Evolutionary conservation across 2,113 vertebrate species (phyloP).

Genomic region (Eubucco bourcierii): DNA sequence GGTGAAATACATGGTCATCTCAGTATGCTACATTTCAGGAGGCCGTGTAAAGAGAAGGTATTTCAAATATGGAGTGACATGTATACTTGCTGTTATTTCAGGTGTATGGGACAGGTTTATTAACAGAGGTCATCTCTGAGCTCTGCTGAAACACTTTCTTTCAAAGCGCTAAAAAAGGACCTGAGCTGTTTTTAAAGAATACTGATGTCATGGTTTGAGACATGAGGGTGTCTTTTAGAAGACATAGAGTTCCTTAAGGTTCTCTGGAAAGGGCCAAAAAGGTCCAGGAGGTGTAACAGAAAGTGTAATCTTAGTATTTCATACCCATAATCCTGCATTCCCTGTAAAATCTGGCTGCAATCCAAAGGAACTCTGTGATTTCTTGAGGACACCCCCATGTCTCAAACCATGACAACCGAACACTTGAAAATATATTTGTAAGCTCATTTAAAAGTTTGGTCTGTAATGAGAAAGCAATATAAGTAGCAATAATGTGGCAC

Average conservation of each 20-base stretch:
- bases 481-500: neutral
- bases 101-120: neutral
- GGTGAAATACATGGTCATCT: neutral
- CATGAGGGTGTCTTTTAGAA: too few relatives aligned
- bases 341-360: too few relatives aligned
- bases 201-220: neutral
- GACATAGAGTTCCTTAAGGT: too few relatives aligned
- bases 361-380: too few relatives aligned
- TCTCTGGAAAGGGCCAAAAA: too few relatives aligned
- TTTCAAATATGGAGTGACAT: neutral
- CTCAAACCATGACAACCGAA: neutral
- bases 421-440: neutral
- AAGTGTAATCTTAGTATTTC: too few relatives aligned
- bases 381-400: too few relatives aligned
- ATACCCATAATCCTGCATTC: too few relatives aligned
- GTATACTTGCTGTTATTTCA: neutral
- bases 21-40: neutral
- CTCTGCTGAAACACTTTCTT: neutral
- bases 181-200: neutral
- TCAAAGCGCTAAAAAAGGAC: neutral
- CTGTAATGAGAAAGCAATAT: neutral
- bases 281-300: too few relatives aligned
- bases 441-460: conserved; percentile 1
- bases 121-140: neutral
- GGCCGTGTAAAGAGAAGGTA: neutral